Conservation (phyloP, 2,113 vertebrate species). For the Chaetodon auriga region DNA sequence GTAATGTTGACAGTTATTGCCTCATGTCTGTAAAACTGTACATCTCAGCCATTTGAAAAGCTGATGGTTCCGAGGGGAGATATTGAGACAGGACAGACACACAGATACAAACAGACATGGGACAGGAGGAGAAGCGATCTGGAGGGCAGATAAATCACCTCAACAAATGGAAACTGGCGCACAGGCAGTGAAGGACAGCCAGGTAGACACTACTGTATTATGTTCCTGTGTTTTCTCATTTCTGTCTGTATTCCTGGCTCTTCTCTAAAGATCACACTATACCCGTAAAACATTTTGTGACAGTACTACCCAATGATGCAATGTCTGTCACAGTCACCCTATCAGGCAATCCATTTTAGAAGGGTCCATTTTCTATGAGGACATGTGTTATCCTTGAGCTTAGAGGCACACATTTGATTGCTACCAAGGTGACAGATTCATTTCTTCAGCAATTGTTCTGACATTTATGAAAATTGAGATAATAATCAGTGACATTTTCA, state of each 20-base stretch:
- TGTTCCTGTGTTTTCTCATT: background rate
- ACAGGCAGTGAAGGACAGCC: background rate
- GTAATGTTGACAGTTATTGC: background rate
- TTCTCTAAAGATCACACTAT: slow-evolving; percentile 3
- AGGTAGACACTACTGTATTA: background rate
- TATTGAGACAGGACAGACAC: background rate
- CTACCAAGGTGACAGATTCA: background rate
- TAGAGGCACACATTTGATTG: slow-evolving; percentile 16
- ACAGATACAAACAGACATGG: background rate
- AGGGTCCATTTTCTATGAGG: slow-evolving; percentile 24
- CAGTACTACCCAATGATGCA: slow-evolving; percentile 7
- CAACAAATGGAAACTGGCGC: background rate
- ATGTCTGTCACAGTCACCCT: background rate
- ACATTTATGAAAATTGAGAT: slow-evolving; percentile 3
- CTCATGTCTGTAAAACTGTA: background rate
- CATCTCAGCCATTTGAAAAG: background rate
- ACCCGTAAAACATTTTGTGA: slow-evolving; percentile 16
- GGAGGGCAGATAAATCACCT: background rate
- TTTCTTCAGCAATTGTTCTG: background rate
- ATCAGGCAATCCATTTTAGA: slow-evolving; percentile 27
- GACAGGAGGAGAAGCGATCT: background rate
- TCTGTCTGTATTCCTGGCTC: background rate
- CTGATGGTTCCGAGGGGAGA: background rate
- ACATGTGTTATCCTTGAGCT: slow-evolving; percentile 1
- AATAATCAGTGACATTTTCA: slow-evolving; percentile 29